Conservation (phyloP, 2,797 vertebrate species). For the Sebastes cheni region DNA sequence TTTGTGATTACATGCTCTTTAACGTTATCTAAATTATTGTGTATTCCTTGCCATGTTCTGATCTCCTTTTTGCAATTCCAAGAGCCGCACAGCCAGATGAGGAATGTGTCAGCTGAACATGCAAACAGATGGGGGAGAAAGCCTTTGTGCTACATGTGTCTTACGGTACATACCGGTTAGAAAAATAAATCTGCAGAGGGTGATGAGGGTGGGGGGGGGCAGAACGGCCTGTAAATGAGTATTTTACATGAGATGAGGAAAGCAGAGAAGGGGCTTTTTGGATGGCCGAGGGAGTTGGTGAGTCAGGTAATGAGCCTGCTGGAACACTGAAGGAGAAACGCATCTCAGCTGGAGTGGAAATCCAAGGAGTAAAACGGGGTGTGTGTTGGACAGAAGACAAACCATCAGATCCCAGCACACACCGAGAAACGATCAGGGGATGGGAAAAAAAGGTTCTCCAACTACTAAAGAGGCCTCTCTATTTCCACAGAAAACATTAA, state of each 20-base stretch:
- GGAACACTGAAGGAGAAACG: constrained; percentile 29
- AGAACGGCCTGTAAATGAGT: constrained; percentile 41
- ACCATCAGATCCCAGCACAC: constrained; percentile 8
- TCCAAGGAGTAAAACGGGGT: background rate
- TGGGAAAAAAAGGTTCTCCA: background rate
- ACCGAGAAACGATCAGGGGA: constrained; percentile 12
- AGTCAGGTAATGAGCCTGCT: constrained; percentile 56
- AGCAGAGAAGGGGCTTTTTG: constrained; percentile 51
- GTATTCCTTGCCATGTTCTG: constrained; percentile 7
- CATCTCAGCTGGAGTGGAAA: constrained; percentile 26
- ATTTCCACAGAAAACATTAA: constrained; percentile 44
- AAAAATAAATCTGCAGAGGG: constrained; percentile 51
- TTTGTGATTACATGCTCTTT: constrained; percentile 35
- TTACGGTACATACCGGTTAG: constrained; percentile 27
- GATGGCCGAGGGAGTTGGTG: constrained; percentile 26
- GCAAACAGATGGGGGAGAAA: constrained; percentile 44
- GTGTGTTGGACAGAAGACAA: constrained; percentile 24
- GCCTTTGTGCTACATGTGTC: constrained; percentile 46
- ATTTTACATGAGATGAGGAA: constrained; percentile 70
- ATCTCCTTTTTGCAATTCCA: constrained; percentile 2
- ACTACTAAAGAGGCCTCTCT: constrained; percentile 2
- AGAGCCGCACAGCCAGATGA: constrained; percentile 40
- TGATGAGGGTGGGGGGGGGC: background rate
- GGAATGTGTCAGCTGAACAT: constrained; percentile 50
- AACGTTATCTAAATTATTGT: constrained; percentile 2